Percentiles rank a stretch among this genome's conserved stretches.
These are phyloP conservation scores for Hippopotamyrus pictus DNA, from an alignment of 2,797 vertebrate species.

Conservation along the genomic window DNA sequence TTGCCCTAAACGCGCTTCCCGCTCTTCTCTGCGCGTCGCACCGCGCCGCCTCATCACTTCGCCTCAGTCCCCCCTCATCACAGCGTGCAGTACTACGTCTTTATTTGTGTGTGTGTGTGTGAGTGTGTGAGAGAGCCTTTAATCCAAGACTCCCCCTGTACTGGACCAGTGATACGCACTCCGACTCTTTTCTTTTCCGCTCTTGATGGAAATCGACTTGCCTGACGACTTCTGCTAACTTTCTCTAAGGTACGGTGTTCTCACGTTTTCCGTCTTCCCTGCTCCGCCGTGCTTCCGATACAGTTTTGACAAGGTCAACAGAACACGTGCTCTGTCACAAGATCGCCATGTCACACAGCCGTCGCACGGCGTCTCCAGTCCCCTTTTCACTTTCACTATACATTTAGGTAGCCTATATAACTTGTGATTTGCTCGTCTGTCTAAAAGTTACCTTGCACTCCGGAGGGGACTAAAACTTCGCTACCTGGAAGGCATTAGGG, in stretches of 20 bases:
- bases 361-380: neutral
- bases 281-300: neutral
- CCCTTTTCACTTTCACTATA: neutral
- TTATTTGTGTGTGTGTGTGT: neutral
- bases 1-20: neutral
- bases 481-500: neutral
- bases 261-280: neutral
- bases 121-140: neutral
- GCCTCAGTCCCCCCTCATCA: conserved; percentile 39
- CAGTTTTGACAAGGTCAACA: neutral
- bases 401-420: neutral
- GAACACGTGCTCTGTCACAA: conserved; percentile 14
- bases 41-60: conserved; percentile 5
- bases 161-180: conserved; percentile 30
- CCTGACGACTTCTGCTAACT: conserved; percentile 20
- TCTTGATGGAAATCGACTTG: conserved; percentile 17
- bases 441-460: conserved; percentile 1
- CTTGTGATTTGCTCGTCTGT: neutral
- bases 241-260: conserved; percentile 20
- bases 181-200: neutral
- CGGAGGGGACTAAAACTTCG: neutral
- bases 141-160: conserved; percentile 29
- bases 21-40: neutral
- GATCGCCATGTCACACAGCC: neutral
- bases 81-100: neutral